These are phyloP conservation scores for Rhinogobio ventralis DNA, from an alignment of 2,797 vertebrate species.

Conservation along the genomic window DNA sequence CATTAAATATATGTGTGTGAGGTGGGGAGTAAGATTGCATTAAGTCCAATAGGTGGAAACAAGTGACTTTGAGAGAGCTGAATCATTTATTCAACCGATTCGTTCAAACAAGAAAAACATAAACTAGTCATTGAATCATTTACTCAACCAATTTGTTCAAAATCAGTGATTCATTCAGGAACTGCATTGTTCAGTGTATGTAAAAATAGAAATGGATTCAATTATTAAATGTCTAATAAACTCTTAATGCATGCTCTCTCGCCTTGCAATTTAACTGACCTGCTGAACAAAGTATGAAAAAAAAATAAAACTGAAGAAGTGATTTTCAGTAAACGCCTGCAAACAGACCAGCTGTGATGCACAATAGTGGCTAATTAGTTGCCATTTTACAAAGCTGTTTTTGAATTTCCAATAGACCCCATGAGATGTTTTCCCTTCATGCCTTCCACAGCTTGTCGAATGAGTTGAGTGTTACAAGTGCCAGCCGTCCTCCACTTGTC, in stretches of 20 bases:
- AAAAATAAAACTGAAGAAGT: neutral
- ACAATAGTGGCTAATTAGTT: slow-evolving; percentile 81
- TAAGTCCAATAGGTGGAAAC: neutral
- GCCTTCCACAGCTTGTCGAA: slow-evolving; percentile 69
- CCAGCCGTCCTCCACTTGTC: slow-evolving; percentile 53
- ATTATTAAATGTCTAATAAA: neutral
- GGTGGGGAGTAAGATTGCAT: neutral
- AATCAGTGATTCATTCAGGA: neutral
- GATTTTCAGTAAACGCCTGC: slow-evolving; percentile 35
- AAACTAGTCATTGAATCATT: neutral
- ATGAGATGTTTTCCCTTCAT: slow-evolving; percentile 70
- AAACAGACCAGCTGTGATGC: slow-evolving; percentile 70
- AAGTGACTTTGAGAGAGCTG: neutral
- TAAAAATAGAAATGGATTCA: neutral
- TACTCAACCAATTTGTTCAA: neutral
- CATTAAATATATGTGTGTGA: neutral
- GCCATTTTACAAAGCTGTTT: slow-evolving; percentile 81
- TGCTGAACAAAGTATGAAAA: neutral
- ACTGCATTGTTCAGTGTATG: neutral
- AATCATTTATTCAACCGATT: neutral
- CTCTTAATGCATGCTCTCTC: neutral
- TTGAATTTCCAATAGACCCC: slow-evolving; percentile 81
- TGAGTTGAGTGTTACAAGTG: slow-evolving; percentile 68
- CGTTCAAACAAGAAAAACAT: neutral
- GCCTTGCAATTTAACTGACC: neutral